Evolutionary conservation across 2,888 invertebrate species (phyloP), one percentile per base, ranked within the genome.

Genomic region (Shargacucullia verbasci): DNA sequence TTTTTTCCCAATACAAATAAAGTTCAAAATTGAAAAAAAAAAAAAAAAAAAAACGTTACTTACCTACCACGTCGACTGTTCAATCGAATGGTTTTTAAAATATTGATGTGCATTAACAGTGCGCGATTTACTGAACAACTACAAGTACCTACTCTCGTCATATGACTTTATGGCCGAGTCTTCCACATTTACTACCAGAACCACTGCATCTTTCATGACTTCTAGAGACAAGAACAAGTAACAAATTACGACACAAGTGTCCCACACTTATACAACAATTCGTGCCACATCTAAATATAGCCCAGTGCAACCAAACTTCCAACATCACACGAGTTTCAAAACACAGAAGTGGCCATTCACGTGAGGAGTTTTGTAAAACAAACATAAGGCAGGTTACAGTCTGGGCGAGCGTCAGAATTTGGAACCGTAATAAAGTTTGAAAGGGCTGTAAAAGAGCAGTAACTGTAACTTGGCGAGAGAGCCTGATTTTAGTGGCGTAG

Each of bases 371-470:
- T 86, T 82, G 87, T 87, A 84, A 86, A 87, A 89, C 88, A 90
- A 88, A 90, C 87, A 88, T 80, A 85, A 86, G 84, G 79, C 79
- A 73, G 78, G 66, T 68, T 68, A 65, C 70, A 77, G 76, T 73
- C 78, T 79, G 80, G 78, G 77, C 62, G 77, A 71, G 80, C 85
- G 83, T 84, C 84, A 89, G 90, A 88, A 92, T 92, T 91, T 85
- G 91, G 93, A 80, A 85, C 91, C 89, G 92, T 87, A 90, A 92
- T 94, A 94, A 94, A 94, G 80, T 92, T 91, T 88, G 92, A 93
- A 94, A 93, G 94, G 92, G 90, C 91, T 89, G 91, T 94, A 93
- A 93, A 94, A 93, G 92, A 87, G 90, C 92, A 82, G 88, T 94
- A 93, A 92, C 93, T 90, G 92, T 93, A 90, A 91, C 88, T 92